Conservation (phyloP, 1,140 invertebrate species). For the Scylla paramamosain region DNA sequence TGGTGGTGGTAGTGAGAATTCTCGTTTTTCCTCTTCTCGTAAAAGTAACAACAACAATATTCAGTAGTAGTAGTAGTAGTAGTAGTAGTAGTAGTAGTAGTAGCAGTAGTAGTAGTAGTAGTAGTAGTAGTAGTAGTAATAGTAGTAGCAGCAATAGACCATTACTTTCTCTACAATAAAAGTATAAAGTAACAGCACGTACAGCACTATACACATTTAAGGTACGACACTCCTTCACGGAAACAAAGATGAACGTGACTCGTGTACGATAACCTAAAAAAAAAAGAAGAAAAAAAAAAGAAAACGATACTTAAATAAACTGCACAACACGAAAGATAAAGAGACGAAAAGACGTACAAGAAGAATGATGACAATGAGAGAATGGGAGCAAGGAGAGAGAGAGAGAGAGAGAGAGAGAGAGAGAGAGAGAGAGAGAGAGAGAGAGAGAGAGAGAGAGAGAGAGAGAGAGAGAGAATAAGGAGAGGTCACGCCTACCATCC, state of each 20-base stretch:
- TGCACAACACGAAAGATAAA: neutral
- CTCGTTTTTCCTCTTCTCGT: too few species aligned
- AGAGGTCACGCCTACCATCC: neutral
- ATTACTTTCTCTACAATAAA: too few species aligned
- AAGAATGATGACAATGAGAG: neutral
- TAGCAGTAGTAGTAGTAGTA: constrained; percentile 15
- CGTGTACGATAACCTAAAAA: too few species aligned
- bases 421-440: neutral
- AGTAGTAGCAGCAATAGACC: neutral
- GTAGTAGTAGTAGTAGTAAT: constrained; percentile 14
- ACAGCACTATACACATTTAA: too few species aligned
- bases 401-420: neutral
- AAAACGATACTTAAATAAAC: neutral
- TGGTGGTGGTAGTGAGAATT: too few species aligned
- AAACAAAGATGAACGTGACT: too few species aligned
- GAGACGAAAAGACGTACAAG: neutral
- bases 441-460: neutral
- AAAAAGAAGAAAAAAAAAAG: neutral
- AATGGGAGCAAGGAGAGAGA: neutral
- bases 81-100: neutral
- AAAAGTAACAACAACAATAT: neutral
- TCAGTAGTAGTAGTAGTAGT: neutral
- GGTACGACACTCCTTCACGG: too few species aligned
- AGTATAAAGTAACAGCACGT: too few species aligned
- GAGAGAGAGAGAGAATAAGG: neutral